These are phyloP conservation scores for Yoshiicerus persimilis DNA, from an alignment of 1,140 invertebrate species.

Conservation along the genomic window DNA sequence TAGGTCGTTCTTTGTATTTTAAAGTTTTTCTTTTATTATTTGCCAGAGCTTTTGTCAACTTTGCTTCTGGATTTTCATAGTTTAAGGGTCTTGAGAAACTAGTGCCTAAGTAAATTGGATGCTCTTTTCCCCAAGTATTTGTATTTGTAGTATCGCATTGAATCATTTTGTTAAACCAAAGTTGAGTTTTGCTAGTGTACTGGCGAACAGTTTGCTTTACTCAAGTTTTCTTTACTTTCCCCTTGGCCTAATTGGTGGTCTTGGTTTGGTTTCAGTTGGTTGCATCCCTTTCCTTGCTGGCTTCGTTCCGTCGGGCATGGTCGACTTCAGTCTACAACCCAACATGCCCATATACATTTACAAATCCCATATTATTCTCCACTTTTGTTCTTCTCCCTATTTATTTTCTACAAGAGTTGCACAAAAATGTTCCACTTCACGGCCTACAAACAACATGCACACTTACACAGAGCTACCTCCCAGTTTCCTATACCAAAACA, in stretches of 20 bases:
- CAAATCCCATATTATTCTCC: not conserved
- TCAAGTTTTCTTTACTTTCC: not conserved
- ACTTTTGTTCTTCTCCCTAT: not conserved
- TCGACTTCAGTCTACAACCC: not conserved
- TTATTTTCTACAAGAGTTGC: not conserved
- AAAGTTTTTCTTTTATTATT: not conserved
- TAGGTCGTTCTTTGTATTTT: not conserved
- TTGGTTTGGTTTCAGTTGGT: constrained; percentile 14
- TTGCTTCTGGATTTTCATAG: not conserved
- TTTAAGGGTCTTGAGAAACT: not conserved
- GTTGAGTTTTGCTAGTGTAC: not conserved
- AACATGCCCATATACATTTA: not conserved
- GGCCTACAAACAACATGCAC: not conserved
- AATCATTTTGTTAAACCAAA: not conserved
- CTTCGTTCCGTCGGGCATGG: not conserved
- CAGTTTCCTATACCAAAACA: not conserved
- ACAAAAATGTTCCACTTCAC: constrained; percentile 9
- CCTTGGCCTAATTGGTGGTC: constrained; percentile 14
- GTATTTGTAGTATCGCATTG: not conserved
- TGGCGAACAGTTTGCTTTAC: not conserved
- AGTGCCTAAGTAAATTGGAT: not conserved
- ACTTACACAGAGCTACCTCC: not conserved
- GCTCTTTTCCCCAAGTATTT: not conserved
- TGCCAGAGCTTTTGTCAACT: not conserved
- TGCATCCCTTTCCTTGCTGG: constrained; percentile 6